These are phyloP conservation scores for Lutjanus campechanus DNA, from an alignment of 2,797 vertebrate genomes.

Conservation along the genomic window DNA sequence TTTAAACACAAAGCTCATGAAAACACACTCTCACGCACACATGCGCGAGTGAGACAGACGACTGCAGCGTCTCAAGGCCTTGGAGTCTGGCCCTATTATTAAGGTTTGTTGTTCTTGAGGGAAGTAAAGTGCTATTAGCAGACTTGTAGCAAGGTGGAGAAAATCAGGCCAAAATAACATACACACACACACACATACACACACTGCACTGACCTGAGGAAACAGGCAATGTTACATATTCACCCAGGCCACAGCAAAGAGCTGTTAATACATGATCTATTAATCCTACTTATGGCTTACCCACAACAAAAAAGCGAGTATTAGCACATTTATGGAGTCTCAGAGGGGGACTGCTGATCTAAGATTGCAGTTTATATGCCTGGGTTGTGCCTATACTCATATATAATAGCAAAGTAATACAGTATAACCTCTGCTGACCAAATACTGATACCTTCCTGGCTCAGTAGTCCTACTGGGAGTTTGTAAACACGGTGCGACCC, in stretches of 20 bases:
- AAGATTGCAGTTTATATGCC: conserved; percentile 29
- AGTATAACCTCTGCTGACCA: conserved; percentile 14
- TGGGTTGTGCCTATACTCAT: not conserved
- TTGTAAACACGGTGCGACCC: not conserved
- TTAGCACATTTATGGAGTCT: conserved; percentile 44
- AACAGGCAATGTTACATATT: conserved; percentile 68
- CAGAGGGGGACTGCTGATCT: conserved; percentile 32
- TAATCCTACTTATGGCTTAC: conserved; percentile 57
- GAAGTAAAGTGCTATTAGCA: conserved; percentile 31
- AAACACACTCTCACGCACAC: conserved; percentile 6
- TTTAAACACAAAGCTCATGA: not conserved
- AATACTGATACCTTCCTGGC: conserved; percentile 11
- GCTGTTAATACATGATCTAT: conserved; percentile 81
- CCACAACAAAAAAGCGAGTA: conserved; percentile 37
- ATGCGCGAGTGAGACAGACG: conserved; percentile 3
- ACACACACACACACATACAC: not conserved
- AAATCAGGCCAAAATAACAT: conserved; percentile 31
- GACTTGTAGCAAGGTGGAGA: conserved; percentile 41
- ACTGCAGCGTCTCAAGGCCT: conserved; percentile 19
- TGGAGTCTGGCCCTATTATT: conserved; percentile 30
- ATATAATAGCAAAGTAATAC: conserved; percentile 9
- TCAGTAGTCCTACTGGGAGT: not conserved
- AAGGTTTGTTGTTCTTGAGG: conserved; percentile 15
- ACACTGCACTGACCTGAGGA: conserved; percentile 33
- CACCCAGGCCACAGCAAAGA: conserved; percentile 55